A percentile compares a stretch with the other conserved stretches of the same genome.
Conservation (phyloP, 1,140 invertebrate species). For the Pseudachorutes palmiensis region DNA sequence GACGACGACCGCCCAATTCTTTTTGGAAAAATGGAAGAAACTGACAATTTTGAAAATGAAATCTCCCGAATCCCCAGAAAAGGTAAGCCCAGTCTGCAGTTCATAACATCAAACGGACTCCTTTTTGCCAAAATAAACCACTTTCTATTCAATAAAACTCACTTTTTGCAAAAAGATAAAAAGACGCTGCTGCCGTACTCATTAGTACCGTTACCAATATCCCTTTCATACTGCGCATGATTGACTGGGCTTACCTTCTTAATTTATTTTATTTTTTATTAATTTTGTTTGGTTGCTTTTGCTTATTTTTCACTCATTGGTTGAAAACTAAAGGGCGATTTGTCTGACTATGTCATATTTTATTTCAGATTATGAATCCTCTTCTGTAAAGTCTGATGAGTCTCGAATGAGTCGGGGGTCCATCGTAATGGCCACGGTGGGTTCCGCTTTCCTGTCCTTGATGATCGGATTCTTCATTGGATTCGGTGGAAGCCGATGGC, state of each 20-base stretch:
- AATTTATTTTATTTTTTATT: not conserved
- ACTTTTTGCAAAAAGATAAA: too few species aligned
- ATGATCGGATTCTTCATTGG: constrained; percentile 34
- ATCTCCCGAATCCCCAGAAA: constrained; percentile 17
- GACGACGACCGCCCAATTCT: not conserved
- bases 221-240: not conserved
- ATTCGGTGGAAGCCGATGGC: constrained; percentile 26
- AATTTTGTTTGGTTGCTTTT: constrained; percentile 1
- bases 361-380: constrained; percentile 31
- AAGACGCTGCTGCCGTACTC: too few species aligned
- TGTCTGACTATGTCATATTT: constrained; percentile 8
- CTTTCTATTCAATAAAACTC: too few species aligned
- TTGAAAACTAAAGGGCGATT: not conserved
- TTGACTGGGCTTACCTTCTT: constrained; percentile 15
- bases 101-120: not conserved
- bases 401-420: constrained; percentile 30
- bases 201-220: too few species aligned
- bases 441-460: constrained; percentile 29
- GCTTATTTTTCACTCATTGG: constrained; percentile 4
- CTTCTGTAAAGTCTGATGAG: constrained; percentile 28
- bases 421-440: constrained; percentile 29
- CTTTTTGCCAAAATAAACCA: too few species aligned
- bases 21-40: not conserved
- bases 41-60: constrained; percentile 22
- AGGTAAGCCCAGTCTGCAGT: constrained; percentile 22